phyloP scores from a whole-genome alignment of 2,888 invertebrate species.

The Acleris laterana region DNA sequence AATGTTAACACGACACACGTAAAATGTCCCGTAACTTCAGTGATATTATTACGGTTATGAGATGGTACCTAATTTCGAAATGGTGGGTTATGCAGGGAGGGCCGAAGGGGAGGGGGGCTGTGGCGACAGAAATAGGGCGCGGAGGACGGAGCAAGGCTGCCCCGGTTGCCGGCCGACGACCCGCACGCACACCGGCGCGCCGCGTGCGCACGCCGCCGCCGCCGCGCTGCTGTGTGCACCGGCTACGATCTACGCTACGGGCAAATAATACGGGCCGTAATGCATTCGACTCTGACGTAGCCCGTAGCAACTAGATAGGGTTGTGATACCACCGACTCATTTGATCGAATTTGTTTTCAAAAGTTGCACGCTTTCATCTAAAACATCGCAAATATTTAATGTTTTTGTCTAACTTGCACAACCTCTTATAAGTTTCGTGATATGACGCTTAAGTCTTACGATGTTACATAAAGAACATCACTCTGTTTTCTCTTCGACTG shows the following conservation, averaged over 20 bases:
- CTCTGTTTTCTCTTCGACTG: background rate
- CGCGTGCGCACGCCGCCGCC: conserved; percentile 43
- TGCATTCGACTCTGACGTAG: conserved; percentile 49
- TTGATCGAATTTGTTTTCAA: conserved; percentile 20
- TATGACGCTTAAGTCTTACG: background rate
- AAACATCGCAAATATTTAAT: background rate
- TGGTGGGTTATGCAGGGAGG: conserved; percentile 59
- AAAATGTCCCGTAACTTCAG: background rate
- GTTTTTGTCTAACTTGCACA: background rate
- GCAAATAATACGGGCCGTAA: conserved; percentile 56
- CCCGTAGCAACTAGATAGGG: conserved; percentile 51
- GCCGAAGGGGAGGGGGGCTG: conserved; percentile 51
- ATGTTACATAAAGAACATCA: background rate
- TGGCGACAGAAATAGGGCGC: conserved; percentile 83
- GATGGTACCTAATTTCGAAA: conserved; percentile 56
- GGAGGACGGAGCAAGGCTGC: conserved; percentile 84
- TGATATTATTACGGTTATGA: conserved; percentile 12
- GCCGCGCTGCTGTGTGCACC: conserved; percentile 38
- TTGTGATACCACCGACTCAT: conserved; percentile 47
- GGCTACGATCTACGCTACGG: conserved; percentile 44
- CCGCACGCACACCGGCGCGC: conserved; percentile 55
- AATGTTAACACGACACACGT: background rate
- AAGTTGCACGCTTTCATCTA: conserved; percentile 1
- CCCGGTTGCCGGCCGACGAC: conserved; percentile 80
- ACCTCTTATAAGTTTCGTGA: background rate